Base-by-base conservation (phyloP, 1,140 invertebrate species). In the Ridgeia piscesae region DNA sequence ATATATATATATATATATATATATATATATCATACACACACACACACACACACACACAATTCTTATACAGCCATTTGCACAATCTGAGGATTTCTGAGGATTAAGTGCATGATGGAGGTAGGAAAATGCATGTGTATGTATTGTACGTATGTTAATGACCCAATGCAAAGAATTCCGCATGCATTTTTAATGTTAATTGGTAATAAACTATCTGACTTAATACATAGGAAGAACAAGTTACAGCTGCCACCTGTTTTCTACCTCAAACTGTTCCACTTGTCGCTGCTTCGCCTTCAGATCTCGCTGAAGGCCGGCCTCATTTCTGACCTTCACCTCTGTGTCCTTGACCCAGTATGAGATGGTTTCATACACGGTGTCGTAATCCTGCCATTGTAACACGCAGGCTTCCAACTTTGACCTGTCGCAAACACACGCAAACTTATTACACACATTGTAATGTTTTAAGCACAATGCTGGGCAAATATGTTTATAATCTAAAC, bases 341-440 rank as follows among this genome's bases (percentile, higher is more conserved):
- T 98, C 97, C 95, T 98, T 98, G n/a, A 99, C 95, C 98, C 98
- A 98, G 1, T 97, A 96, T 0, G 97, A 97, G 14, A 99, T 96
- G 92, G 97, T 97, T 94, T 99, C 98, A 91, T 97, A 97, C 33
- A 97, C 95, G 2, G 96, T 95, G 94, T 99, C 98, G 95, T 98
- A 98, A 92, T 97, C 97, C 93, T 97, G 97, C 97, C 98, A 98
- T 9, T 98, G 96, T 88, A 97, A 96, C 35, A 98, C 97, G 94
- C 98, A 97, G 90, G 97, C 96, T 94, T 97, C 97, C 0, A 98
- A 95, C 91, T 97, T 96, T 77, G 91, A 92, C 93, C 95, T 95
- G 92, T 89, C 93, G 1, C 34, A 34, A 34, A 90, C n/a, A 34
- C 89, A 90, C 4, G 17, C n/a, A 0, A 90, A 90, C 11, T 35